phyloP scores from a whole-genome alignment of 92 coral and sea anemone genomes.

The Palythoa grandiflora region DNA sequence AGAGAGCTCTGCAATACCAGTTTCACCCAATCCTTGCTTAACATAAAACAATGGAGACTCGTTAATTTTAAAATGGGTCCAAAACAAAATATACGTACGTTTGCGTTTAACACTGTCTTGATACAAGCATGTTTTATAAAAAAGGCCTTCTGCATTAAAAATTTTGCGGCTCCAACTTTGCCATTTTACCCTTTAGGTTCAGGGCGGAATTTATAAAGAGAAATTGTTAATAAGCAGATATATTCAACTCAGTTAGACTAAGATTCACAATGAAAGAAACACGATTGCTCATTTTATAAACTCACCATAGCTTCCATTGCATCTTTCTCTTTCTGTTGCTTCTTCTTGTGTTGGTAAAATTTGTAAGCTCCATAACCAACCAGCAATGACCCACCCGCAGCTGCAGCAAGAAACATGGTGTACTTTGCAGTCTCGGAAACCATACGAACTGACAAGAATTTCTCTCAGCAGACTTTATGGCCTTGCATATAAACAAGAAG shows the following conservation, averaged over 20 bases:
- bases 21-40: neutral
- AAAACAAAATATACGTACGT: too few species aligned
- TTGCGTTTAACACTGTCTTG: neutral
- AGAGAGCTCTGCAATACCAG: neutral
- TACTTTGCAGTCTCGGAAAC: slow-evolving; percentile 50
- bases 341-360: slow-evolving; percentile 37
- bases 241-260: neutral
- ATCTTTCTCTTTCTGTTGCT: slow-evolving; percentile 36
- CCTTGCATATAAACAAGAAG: neutral
- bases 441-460: slow-evolving; percentile 30
- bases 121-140: neutral
- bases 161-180: neutral
- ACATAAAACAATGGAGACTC: too few species aligned
- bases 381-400: slow-evolving; percentile 37
- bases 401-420: slow-evolving; percentile 35
- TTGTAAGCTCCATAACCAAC: slow-evolving; percentile 45
- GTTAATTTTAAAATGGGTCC: too few species aligned
- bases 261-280: neutral
- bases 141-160: too few species aligned
- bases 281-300: slow-evolving; percentile 5
- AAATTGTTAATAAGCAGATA: neutral
- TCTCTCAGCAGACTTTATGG: neutral
- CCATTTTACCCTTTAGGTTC: neutral
- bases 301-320: slow-evolving; percentile 51
- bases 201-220: neutral